These are phyloP conservation scores for Lethrus apterus DNA, from an alignment of 1,140 invertebrate species.

Conservation along the genomic window DNA sequence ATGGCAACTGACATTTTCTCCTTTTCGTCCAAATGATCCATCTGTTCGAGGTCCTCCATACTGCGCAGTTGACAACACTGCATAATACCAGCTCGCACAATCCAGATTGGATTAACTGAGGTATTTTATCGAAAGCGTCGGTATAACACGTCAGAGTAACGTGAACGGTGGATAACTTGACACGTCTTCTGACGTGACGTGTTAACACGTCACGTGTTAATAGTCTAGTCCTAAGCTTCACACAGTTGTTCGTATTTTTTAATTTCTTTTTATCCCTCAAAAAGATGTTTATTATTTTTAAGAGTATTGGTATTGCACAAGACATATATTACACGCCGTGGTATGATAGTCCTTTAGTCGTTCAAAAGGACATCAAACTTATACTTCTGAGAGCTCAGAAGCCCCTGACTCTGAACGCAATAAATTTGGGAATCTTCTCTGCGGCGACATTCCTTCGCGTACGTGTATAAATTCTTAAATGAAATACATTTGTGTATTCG, in stretches of 20 bases:
- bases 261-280: constrained; percentile 5
- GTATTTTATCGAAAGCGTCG: not conserved
- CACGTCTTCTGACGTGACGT: too few relatives aligned
- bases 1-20: too few relatives aligned
- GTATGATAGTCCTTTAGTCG: constrained; percentile 18
- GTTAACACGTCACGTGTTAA: too few relatives aligned
- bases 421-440: constrained; percentile 26
- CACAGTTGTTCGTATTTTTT: too few relatives aligned
- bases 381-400: constrained; percentile 30
- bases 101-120: not conserved
- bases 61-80: too few relatives aligned
- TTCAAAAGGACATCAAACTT: constrained; percentile 23
- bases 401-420: constrained; percentile 25
- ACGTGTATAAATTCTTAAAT: constrained; percentile 6
- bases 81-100: too few relatives aligned
- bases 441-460: constrained; percentile 30
- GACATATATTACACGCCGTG: constrained; percentile 26
- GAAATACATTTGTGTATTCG: not conserved
- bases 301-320: constrained; percentile 27
- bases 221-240: too few relatives aligned
- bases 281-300: constrained; percentile 14
- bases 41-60: too few relatives aligned
- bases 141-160: not conserved
- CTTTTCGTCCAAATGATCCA: too few relatives aligned
- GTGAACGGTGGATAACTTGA: not conserved